phyloP scores from a whole-genome alignment of 2,888 invertebrate genomes.

The Thymelicus lineola region DNA sequence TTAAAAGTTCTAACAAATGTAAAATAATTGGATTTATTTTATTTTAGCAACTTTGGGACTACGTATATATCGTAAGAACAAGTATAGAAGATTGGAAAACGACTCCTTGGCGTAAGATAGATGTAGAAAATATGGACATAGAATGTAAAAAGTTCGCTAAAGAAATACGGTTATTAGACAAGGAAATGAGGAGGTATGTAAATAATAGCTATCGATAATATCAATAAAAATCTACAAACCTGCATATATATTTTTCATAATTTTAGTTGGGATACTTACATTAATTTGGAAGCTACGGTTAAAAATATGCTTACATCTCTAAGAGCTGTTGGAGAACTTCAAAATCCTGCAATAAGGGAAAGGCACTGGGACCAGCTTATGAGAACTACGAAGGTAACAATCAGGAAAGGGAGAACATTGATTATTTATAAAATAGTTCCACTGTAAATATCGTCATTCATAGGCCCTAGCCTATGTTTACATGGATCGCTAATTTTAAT shows the following conservation, averaged over 20 bases:
- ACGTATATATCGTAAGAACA: constrained; percentile 94
- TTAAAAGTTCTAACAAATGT: not conserved
- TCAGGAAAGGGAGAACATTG: not conserved
- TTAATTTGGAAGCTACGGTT: constrained; percentile 94
- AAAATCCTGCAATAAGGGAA: constrained; percentile 98
- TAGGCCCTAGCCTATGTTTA: constrained; percentile 33
- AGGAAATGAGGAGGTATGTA: constrained; percentile 93
- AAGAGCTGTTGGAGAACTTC: constrained; percentile 97
- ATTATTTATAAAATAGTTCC: constrained; percentile 42
- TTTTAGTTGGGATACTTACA: constrained; percentile 94
- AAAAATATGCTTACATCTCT: constrained; percentile 98
- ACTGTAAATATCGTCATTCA: constrained; percentile 45
- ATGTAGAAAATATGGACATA: constrained; percentile 99
- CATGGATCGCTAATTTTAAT: constrained; percentile 45
- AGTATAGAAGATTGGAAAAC: constrained; percentile 99
- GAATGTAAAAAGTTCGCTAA: constrained; percentile 99
- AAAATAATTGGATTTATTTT: constrained; percentile 1
- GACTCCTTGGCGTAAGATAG: constrained; percentile 98
- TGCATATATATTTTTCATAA: not conserved
- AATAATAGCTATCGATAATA: not conserved
- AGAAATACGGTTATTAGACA: constrained; percentile 95
- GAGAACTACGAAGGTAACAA: constrained; percentile 95
- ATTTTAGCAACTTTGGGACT: constrained; percentile 97
- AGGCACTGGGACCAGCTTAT: constrained; percentile 99
- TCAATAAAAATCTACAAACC: not conserved